Evolutionary conservation across 92 coral and sea anemone genomes (phyloP), one percentile per base, ranked within the genome.

Genomic region (Metridium senile): DNA sequence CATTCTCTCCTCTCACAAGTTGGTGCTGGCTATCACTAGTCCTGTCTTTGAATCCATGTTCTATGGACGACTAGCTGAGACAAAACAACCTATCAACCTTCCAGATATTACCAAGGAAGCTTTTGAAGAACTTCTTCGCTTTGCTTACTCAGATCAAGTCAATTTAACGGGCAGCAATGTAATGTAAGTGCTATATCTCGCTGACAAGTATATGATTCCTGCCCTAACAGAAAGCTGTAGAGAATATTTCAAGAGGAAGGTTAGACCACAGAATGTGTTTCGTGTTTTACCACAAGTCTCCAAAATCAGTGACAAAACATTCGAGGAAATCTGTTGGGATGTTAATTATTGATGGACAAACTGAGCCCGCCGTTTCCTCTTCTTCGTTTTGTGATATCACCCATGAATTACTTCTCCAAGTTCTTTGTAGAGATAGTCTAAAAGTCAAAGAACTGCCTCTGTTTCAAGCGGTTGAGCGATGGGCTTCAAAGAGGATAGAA

Each of bases 21-120:
- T 73, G 63, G 71, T 88, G 10, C 71, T 89, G 39, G 93, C 87
- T 27, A 77, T 89, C 51, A 81, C 84, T 32, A 89, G 93, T 67
- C 93, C 93, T 21, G 90, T 85, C 27, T 85, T 81, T 72, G 83
- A 33, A 35, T 86, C 89, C 70, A 88, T 88, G 89, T 88, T 88
- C 76, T 81, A 75, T 74, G 74, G 85, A 19, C n/a, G n/a, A n/a
- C n/a, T n/a, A n/a, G n/a, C n/a, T n/a, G n/a, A n/a, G n/a, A n/a
- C n/a, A n/a, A n/a, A n/a, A n/a, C n/a, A n/a, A n/a, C n/a, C n/a
- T n/a, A n/a, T 93, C 54, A 79, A 84, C 23, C 71, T 86, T 54
- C 82, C 86, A 49, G 92, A 89, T 31, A 77, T 87, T 32, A 84
- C 85, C 31, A 72, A 71, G 11, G 86, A 82, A 30, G 80, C 89